Evolutionary conservation across 1,140 invertebrate species (phyloP).

Genomic region (Maconellicoccus hirsutus): DNA sequence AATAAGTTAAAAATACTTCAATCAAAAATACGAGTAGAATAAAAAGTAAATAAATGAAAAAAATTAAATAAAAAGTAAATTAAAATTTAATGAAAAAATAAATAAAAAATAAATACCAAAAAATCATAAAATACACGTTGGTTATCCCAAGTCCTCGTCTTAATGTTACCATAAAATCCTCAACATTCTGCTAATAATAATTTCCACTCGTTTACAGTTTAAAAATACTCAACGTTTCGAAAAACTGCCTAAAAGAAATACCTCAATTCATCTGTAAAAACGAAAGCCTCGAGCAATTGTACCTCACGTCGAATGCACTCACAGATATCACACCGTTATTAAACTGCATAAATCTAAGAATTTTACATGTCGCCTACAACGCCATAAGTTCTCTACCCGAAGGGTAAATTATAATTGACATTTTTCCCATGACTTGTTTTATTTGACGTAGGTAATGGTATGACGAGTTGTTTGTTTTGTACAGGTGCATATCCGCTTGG

Average conservation of each 20-base stretch:
- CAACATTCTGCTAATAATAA: neutral
- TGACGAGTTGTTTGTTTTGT: no score
- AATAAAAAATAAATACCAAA: no score
- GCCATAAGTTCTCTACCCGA: conserved; percentile 58
- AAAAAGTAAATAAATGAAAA: no score
- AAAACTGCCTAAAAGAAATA: conserved; percentile 57
- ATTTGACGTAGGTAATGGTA: no score
- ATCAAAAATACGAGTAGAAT: no score
- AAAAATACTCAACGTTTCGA: conserved; percentile 60
- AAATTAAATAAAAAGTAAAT: no score
- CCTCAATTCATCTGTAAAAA: conserved; percentile 45
- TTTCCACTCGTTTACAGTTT: conserved; percentile 38
- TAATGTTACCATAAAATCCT: no score
- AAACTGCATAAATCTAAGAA: conserved; percentile 49
- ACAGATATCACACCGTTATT: conserved; percentile 55
- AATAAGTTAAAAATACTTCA: no score
- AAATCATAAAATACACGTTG: no score
- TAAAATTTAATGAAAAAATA: no score
- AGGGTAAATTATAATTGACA: conserved; percentile 38
- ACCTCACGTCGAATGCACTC: conserved; percentile 63
- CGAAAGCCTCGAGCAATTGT: conserved; percentile 54
- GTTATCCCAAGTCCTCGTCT: no score
- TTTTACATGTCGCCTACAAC: conserved; percentile 67
- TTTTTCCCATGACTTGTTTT: no score
- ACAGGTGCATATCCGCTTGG: conserved; percentile 58